These are phyloP conservation scores for Larimichthys polyactis DNA, from an alignment of 2,113 vertebrate species.

Conservation along the genomic window DNA sequence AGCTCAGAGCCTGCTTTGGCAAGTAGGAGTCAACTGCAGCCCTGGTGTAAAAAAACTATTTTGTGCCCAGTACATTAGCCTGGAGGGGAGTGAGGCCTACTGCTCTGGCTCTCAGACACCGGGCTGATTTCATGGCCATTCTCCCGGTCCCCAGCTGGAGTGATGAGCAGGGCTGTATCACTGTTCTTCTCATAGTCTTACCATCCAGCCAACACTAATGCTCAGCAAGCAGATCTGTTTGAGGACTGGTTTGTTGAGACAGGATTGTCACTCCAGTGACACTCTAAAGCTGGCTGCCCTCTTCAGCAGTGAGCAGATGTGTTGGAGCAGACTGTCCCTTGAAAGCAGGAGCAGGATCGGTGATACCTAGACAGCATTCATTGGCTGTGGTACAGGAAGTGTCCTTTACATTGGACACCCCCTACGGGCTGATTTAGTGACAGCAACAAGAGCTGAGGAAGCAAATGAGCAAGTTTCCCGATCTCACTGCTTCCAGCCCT, in stretches of 20 bases:
- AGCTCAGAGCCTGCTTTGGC: slow-evolving; percentile 25
- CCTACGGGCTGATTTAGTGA: slow-evolving; percentile 9
- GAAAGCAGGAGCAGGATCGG: slow-evolving; percentile 18
- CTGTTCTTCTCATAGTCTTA: slow-evolving; percentile 4
- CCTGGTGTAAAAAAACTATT: neutral
- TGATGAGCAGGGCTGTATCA: slow-evolving; percentile 3
- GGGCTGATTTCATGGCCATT: slow-evolving; percentile 6
- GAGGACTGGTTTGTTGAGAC: slow-evolving; percentile 14
- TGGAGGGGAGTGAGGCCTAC: slow-evolving; percentile 27
- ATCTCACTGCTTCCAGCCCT: slow-evolving; percentile 16
- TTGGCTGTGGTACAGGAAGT: slow-evolving; percentile 18
- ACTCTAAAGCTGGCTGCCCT: slow-evolving; percentile 14
- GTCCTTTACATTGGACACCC: slow-evolving; percentile 31
- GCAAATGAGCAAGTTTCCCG: slow-evolving; percentile 21
- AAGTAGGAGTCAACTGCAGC: slow-evolving; percentile 30
- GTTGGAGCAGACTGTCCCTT: slow-evolving; percentile 31
- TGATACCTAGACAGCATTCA: slow-evolving; percentile 24
- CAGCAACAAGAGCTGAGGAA: slow-evolving; percentile 20
- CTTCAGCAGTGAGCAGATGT: slow-evolving; percentile 33
- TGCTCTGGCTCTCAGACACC: slow-evolving; percentile 10
- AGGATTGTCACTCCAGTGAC: slow-evolving; percentile 20
- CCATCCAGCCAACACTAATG: slow-evolving; percentile 16
- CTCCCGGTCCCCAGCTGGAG: slow-evolving; percentile 8
- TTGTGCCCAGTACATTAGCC: slow-evolving; percentile 31
- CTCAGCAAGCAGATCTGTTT: slow-evolving; percentile 23